Base-by-base conservation (phyloP, 2,797 vertebrate species). In the Morelia viridis region DNA sequence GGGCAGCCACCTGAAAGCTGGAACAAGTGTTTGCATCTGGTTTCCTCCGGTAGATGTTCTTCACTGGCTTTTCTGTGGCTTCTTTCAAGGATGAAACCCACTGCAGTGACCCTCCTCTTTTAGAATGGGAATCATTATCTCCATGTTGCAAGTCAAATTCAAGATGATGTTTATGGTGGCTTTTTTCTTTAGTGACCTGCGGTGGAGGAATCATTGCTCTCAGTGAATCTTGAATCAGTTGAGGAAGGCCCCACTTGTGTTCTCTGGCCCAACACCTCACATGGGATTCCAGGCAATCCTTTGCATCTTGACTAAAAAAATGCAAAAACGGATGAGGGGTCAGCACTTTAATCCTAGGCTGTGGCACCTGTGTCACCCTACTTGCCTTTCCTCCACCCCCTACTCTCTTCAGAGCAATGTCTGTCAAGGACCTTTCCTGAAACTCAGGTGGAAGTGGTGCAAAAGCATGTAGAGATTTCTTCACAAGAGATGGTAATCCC, bases 1-100 rank as follows among this genome's bases (percentile, higher is more conserved):
- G 3, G 5, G 26, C 12, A 11, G 83, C 6, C 0, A 0, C 9
- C 6, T 68, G 5, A 0, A 17, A 26, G 5, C 24, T 1, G 0
- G 15, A 13, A 4, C 1, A 0, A 8, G 53, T 1, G n/a, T 8
- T 19, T 4, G 46, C 56, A 6, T 1, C 24, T 50, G 6, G 62
- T 19, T 28, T 56, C 61, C 50, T 7, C 9, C 26, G 90, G n/a
- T 4, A 1, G 15, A 83, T 58, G 56, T 31, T 28, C 56, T 58
- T 60, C 68, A 19, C 3, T 41, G 56, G 89, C 12, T 60, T 76
- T 26, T 57, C 5, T 0, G 11, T 35, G 12, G 31, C 12, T 60
- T 56, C 56, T 56, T 57, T n/a, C 24, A 7, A 17, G 11, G 56
- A 24, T 76, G 53, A 15, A 56, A 31, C 19, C 35, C 22, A 22